A percentile compares a stretch with the other conserved stretches of the same genome.
These are phyloP conservation scores for Thamnophis elegans DNA, from an alignment of 2,797 vertebrate species.

Conservation along the genomic window DNA sequence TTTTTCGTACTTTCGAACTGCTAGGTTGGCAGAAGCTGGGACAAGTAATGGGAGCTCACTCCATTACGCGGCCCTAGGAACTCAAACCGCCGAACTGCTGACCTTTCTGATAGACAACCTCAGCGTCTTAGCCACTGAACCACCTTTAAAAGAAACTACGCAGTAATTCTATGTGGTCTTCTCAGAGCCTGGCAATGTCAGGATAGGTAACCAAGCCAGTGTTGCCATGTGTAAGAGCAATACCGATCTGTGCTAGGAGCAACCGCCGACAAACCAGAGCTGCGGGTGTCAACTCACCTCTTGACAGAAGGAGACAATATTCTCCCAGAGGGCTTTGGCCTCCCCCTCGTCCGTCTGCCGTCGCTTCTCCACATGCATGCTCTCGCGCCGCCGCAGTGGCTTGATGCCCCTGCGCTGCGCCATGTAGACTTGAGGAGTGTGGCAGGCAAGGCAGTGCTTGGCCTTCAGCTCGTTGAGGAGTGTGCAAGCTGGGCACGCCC, in stretches of 20 bases:
- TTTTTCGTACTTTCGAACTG: no score
- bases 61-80: no score
- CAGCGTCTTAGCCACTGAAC: neutral
- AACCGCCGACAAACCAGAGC: neutral
- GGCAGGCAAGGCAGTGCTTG: conserved; percentile 91
- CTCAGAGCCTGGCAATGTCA: neutral
- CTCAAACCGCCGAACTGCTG: no score
- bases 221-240: accelerated
- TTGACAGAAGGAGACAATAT: conserved; percentile 93
- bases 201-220: neutral
- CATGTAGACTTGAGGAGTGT: conserved; percentile 89
- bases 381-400: conserved; percentile 88
- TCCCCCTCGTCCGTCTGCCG: conserved; percentile 92
- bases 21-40: no score
- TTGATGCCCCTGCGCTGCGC: conserved; percentile 80
- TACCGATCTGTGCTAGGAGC: no score
- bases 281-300: conserved; percentile 79
- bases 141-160: neutral
- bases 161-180: neutral
- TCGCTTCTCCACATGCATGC: conserved; percentile 92
- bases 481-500: conserved; percentile 94
- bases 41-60: no score
- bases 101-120: no score
- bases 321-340: conserved; percentile 96
- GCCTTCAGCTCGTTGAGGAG: conserved; percentile 85